phyloP scores from a whole-genome alignment of 2,113 vertebrate species.

The Eira barbara region DNA sequence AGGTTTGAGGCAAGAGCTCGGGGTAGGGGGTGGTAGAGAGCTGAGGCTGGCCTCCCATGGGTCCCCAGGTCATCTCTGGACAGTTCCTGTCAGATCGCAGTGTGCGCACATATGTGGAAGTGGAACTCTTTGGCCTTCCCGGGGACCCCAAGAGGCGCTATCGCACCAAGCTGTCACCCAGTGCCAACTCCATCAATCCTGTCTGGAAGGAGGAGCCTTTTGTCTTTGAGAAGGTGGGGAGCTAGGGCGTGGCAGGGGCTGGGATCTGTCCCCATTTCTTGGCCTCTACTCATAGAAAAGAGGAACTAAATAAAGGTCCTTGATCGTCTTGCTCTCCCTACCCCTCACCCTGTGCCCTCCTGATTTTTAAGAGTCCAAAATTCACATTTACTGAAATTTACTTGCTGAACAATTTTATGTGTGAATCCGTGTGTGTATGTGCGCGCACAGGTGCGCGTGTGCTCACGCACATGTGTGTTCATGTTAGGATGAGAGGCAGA shows the following conservation, averaged over 20 bases:
- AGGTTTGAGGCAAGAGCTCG: not conserved
- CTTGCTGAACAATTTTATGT: not conserved
- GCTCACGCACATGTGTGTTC: rapidly evolving
- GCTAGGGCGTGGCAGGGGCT: not conserved
- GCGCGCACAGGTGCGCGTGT: not conserved
- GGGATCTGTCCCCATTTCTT: not conserved
- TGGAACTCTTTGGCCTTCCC: conserved; percentile 95
- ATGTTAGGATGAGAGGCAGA: not conserved
- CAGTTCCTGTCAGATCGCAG: conserved; percentile 96
- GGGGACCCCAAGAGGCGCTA: conserved; percentile 95
- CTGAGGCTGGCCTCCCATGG: not conserved
- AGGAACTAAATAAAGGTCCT: not conserved
- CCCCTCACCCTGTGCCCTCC: not conserved
- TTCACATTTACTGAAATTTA: not conserved
- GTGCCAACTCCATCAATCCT: conserved; percentile 94
- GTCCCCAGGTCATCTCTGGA: conserved; percentile 93
- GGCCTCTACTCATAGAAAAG: not conserved
- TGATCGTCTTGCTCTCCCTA: not conserved
- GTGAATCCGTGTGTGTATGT: not conserved
- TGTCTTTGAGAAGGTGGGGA: conserved; percentile 95
- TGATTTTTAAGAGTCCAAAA: not conserved
- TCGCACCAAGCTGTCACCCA: conserved; percentile 91
- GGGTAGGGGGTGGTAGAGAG: not conserved
- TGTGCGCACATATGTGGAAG: conserved; percentile 93
- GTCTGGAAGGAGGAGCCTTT: conserved; percentile 98